A percentile compares a stretch with the other conserved stretches of the same genome.
phyloP scores from a whole-genome alignment of 1,140 invertebrate genomes.

The Gryon sp. region DNA sequence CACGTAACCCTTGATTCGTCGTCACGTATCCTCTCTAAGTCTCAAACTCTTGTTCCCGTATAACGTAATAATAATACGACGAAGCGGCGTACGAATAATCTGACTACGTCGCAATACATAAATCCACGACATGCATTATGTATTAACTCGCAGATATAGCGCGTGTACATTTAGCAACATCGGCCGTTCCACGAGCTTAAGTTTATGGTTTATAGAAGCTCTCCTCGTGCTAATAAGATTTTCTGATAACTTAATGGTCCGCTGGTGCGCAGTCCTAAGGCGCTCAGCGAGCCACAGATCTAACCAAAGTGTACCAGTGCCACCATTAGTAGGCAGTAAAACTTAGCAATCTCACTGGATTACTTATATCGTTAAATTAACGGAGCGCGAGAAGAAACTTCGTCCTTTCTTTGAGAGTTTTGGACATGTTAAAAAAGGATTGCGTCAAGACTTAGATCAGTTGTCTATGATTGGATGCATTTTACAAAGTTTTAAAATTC shows the following conservation, averaged over 20 bases:
- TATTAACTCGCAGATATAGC: conserved; percentile 64
- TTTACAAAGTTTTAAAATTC: too few species aligned
- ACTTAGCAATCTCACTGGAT: conserved; percentile 55
- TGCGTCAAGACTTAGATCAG: background rate
- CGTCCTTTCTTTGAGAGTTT: conserved; percentile 10
- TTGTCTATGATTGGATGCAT: conserved; percentile 3
- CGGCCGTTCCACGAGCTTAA: conserved; percentile 62
- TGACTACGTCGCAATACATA: conserved; percentile 63
- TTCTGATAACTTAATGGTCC: conserved; percentile 69
- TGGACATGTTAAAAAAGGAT: conserved; percentile 17
- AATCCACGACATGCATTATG: conserved; percentile 64
- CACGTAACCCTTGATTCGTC: conserved; percentile 48
- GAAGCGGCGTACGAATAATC: conserved; percentile 59
- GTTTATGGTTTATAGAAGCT: conserved; percentile 71
- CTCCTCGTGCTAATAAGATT: conserved; percentile 64
- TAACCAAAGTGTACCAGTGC: conserved; percentile 44
- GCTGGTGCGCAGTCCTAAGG: conserved; percentile 62
- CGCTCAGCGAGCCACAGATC: conserved; percentile 51
- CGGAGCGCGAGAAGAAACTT: conserved; percentile 34
- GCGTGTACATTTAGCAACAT: conserved; percentile 66
- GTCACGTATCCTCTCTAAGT: conserved; percentile 57
- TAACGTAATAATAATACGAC: conserved; percentile 62
- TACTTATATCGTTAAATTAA: conserved; percentile 59
- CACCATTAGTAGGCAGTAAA: conserved; percentile 61
- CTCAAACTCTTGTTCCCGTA: conserved; percentile 51